phyloP scores from a whole-genome alignment of 2,888 invertebrate genomes.

The Venustoraphidia nigricollis region DNA sequence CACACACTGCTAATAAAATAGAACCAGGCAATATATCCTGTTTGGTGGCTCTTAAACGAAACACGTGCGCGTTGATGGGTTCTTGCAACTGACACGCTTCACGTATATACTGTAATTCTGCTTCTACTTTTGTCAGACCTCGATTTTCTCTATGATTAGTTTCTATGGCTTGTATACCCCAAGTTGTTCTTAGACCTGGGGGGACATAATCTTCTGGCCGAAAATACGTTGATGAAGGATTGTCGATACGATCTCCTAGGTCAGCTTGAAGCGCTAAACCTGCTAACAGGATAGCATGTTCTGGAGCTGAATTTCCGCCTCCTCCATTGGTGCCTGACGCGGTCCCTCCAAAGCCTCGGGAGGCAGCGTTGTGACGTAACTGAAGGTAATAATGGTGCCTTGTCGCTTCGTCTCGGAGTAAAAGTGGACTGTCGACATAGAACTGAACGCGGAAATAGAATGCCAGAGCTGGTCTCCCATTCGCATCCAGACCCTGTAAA shows the following conservation, averaged over 20 bases:
- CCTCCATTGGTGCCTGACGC: conserved; percentile 22
- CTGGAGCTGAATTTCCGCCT: conserved; percentile 24
- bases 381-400: conserved; percentile 91
- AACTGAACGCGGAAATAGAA: conserved; percentile 86
- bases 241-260: conserved; percentile 60
- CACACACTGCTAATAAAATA: conserved; percentile 81
- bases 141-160: conserved; percentile 70
- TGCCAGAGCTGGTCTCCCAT: conserved; percentile 76
- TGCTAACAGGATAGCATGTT: conserved; percentile 62
- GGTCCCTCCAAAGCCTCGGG: conserved; percentile 31
- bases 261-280: conserved; percentile 88
- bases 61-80: conserved; percentile 76
- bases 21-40: conserved; percentile 60
- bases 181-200: conserved; percentile 38
- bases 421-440: conserved; percentile 82
- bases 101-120: conserved; percentile 75
- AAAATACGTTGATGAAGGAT: conserved; percentile 40
- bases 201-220: conserved; percentile 79
- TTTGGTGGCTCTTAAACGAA: conserved; percentile 60
- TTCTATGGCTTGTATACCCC: conserved; percentile 42
- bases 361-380: conserved; percentile 72
- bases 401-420: conserved; percentile 81
- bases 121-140: conserved; percentile 63
- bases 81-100: conserved; percentile 73
- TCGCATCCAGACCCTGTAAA: conserved; percentile 71